A percentile compares a stretch with the other conserved stretches of the same genome.
Conservation (phyloP, 2,888 invertebrate species). For the Automeris io region DNA sequence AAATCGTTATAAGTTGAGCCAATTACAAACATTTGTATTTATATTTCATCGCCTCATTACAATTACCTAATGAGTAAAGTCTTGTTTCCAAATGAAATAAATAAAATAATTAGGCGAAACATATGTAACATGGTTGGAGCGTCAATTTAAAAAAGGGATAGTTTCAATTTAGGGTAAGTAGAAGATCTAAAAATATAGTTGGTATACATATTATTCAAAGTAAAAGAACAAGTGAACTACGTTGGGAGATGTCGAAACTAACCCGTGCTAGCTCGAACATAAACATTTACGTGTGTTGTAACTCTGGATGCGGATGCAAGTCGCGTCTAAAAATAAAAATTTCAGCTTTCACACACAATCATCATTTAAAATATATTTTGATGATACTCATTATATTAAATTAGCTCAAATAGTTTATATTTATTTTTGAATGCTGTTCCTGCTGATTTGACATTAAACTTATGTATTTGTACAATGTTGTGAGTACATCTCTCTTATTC, state of each 20-base stretch:
- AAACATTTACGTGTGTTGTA: conserved; percentile 63
- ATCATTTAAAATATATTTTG: conserved; percentile 1
- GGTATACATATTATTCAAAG: conserved; percentile 15
- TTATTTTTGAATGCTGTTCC: neutral
- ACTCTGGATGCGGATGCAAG: conserved; percentile 57
- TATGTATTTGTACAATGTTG: too few species aligned
- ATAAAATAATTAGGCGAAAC: neutral
- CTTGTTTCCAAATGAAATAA: too few species aligned
- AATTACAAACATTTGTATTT: too few species aligned
- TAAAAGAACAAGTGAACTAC: conserved; percentile 36
- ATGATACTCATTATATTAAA: too few species aligned
- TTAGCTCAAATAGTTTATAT: neutral
- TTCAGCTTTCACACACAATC: conserved; percentile 32
- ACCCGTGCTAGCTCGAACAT: conserved; percentile 54
- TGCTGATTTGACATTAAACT: too few species aligned
- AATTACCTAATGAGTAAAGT: too few species aligned
- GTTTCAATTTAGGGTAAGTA: conserved; percentile 1
- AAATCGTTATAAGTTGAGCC: too few species aligned
- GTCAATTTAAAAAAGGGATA: neutral
- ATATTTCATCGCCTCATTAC: too few species aligned
- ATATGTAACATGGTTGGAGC: neutral
- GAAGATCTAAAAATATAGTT: conserved; percentile 10
- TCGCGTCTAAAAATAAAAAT: conserved; percentile 45
- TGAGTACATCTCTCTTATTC: too few species aligned
- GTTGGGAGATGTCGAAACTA: conserved; percentile 60